Percentiles rank a stretch among this genome's conserved stretches.
Evolutionary conservation across 2,888 invertebrate species (phyloP).

Genomic region (Troilus luridus): DNA sequence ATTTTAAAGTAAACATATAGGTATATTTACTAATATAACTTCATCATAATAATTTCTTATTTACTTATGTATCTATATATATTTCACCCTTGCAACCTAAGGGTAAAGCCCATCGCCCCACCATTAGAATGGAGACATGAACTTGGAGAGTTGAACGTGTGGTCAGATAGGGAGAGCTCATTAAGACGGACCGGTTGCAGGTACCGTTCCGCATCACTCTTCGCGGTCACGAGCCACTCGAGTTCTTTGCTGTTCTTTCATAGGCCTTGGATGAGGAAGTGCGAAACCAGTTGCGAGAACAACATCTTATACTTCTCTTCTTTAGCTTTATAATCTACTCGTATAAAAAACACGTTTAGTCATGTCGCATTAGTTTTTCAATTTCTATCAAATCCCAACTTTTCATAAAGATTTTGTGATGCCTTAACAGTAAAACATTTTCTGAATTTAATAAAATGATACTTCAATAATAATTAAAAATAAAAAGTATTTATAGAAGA

Average conservation of each 20-base stretch:
- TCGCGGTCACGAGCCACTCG: conserved; percentile 34
- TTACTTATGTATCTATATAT: too few relatives aligned
- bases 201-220: conserved; percentile 41
- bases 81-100: too few relatives aligned
- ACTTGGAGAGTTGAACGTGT: conserved; percentile 15
- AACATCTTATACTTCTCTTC: not conserved
- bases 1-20: too few relatives aligned
- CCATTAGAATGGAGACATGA: conserved; percentile 3
- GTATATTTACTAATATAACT: too few relatives aligned
- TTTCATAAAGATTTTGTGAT: too few relatives aligned
- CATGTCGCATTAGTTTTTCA: not conserved
- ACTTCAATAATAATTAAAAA: too few relatives aligned
- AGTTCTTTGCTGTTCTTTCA: not conserved
- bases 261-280: not conserved
- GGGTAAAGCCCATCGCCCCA: not conserved
- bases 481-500: too few relatives aligned
- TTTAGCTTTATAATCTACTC: not conserved
- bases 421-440: too few relatives aligned
- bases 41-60: too few relatives aligned
- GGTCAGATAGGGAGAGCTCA: conserved; percentile 10
- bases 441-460: too few relatives aligned
- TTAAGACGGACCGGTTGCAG: conserved; percentile 27
- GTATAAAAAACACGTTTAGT: not conserved
- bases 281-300: not conserved
- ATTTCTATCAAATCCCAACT: not conserved